Percentiles rank a stretch among this genome's conserved stretches.
These are phyloP conservation scores for Drosophila rufa DNA, from an alignment of 1,140 invertebrate species.

Conservation along the genomic window DNA sequence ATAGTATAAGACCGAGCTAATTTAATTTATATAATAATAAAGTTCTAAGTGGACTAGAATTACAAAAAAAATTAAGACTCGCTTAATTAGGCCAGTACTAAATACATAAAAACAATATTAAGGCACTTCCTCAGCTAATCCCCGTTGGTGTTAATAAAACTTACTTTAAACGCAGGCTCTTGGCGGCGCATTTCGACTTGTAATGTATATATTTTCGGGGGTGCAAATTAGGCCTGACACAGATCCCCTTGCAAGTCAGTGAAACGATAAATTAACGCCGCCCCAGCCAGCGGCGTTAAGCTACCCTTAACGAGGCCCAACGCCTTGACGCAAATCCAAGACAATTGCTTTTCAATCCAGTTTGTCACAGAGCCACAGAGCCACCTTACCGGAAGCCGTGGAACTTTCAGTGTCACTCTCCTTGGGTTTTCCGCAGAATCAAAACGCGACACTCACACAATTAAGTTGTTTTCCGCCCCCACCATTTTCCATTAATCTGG, in stretches of 20 bases:
- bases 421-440: conserved; percentile 57
- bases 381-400: conserved; percentile 29
- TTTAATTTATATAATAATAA: no score
- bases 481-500: conserved; percentile 19
- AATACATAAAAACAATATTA: no score
- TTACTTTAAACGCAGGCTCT: conserved; percentile 5
- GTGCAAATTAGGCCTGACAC: conserved; percentile 38
- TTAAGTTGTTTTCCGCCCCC: conserved; percentile 62
- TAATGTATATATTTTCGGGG: conserved; percentile 32
- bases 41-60: no score
- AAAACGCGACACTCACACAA: conserved; percentile 77
- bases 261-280: conserved; percentile 78
- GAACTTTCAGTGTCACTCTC: conserved; percentile 30
- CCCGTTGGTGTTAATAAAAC: neutral
- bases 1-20: no score
- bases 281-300: conserved; percentile 56
- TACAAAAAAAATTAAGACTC: no score
- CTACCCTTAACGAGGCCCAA: conserved; percentile 53
- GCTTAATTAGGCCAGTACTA: no score
- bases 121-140: neutral
- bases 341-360: conserved; percentile 84
- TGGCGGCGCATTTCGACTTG: neutral
- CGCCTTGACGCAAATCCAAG: conserved; percentile 75
- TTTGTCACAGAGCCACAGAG: conserved; percentile 41
- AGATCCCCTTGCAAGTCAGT: conserved; percentile 56